Percentiles rank a stretch among this genome's conserved stretches.
Conservation (phyloP, 1,140 invertebrate species). For the Hycleus cichorii region DNA sequence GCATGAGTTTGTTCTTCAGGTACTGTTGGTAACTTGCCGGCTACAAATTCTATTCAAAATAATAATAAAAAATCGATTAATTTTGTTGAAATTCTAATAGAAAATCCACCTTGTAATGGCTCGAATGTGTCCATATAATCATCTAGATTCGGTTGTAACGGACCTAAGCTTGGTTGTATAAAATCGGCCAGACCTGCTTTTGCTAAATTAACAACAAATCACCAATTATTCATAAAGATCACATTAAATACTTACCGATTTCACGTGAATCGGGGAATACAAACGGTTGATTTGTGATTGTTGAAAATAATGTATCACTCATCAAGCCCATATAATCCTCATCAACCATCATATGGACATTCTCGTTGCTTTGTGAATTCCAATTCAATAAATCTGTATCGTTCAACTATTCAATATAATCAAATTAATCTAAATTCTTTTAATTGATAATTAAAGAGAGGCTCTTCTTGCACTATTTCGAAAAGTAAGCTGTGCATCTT, state of each 20-base stretch:
- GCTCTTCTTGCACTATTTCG: too few relatives aligned
- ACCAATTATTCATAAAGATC: neutral
- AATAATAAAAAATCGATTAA: slow-evolving; percentile 11
- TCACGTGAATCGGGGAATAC: slow-evolving; percentile 95
- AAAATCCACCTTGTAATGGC: slow-evolving; percentile 64
- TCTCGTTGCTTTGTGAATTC: slow-evolving; percentile 55
- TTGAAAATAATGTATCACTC: slow-evolving; percentile 85
- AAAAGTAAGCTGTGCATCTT: too few relatives aligned
- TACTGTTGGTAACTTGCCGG: slow-evolving; percentile 53
- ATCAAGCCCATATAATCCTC: slow-evolving; percentile 84
- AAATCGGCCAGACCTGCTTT: slow-evolving; percentile 75
- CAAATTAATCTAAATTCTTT: too few relatives aligned
- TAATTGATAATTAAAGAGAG: too few relatives aligned
- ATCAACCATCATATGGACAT: slow-evolving; percentile 73
- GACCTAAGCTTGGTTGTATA: slow-evolving; percentile 95
- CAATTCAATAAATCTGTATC: slow-evolving; percentile 74
- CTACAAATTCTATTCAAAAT: slow-evolving; percentile 48
- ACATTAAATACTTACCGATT: slow-evolving; percentile 45
- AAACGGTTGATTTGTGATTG: slow-evolving; percentile 85
- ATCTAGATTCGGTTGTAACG: slow-evolving; percentile 93
- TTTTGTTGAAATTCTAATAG: neutral
- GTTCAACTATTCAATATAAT: slow-evolving; percentile 50
- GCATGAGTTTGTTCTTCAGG: slow-evolving; percentile 49
- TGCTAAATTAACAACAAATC: slow-evolving; percentile 39
- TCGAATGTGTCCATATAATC: slow-evolving; percentile 92